These are phyloP conservation scores for Australoheros facetus DNA, from an alignment of 2,797 vertebrate species.

Conservation along the genomic window DNA sequence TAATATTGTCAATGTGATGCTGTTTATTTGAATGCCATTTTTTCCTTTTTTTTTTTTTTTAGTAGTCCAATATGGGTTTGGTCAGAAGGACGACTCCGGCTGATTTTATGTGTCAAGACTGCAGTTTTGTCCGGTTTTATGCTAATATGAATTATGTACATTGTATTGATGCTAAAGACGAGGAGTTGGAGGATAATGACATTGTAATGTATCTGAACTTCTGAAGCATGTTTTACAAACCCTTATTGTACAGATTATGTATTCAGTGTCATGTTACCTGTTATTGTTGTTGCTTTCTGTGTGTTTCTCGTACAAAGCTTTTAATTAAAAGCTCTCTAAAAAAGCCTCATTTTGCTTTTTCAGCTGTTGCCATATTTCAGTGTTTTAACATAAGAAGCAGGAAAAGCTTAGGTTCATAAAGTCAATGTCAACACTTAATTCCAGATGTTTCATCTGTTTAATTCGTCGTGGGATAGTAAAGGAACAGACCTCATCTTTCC, in stretches of 20 bases:
- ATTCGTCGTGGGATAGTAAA: too few species aligned
- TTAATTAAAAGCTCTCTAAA: slow-evolving; percentile 79
- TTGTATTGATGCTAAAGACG: slow-evolving; percentile 66
- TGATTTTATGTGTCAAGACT: slow-evolving; percentile 62
- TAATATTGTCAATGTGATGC: slow-evolving; percentile 69
- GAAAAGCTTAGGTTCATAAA: too few species aligned
- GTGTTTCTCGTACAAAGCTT: slow-evolving; percentile 80
- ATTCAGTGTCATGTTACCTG: slow-evolving; percentile 74
- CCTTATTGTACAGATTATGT: slow-evolving; percentile 83
- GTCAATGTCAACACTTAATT: not conserved
- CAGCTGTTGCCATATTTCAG: not conserved
- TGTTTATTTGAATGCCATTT: slow-evolving; percentile 72
- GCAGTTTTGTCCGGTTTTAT: slow-evolving; percentile 66
- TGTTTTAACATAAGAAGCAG: not conserved
- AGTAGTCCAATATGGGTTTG: slow-evolving; percentile 69
- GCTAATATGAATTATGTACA: slow-evolving; percentile 75
- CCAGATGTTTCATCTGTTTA: not conserved
- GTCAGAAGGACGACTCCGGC: slow-evolving; percentile 54
- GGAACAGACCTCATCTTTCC: not conserved
- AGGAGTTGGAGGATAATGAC: slow-evolving; percentile 61
- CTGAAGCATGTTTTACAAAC: slow-evolving; percentile 81
- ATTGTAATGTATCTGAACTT: slow-evolving; percentile 78
- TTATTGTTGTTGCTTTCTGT: slow-evolving; percentile 75
- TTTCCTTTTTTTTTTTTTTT: slow-evolving; percentile 39
- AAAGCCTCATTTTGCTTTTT: slow-evolving; percentile 2